Evolutionary conservation across 2,113 vertebrate genomes (phyloP).

Genomic region (Micromys minutus): DNA sequence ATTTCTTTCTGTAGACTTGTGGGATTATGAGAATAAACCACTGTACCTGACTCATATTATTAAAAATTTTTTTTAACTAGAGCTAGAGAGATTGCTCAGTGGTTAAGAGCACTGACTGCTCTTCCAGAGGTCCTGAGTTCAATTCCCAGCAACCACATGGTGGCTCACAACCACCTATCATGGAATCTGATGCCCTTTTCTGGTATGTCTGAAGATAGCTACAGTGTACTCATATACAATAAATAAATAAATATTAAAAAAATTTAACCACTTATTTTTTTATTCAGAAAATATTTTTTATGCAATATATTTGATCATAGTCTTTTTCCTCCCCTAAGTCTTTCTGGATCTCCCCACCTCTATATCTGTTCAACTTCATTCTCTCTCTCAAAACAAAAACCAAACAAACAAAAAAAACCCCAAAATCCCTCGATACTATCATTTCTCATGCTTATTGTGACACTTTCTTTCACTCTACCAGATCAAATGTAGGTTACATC

Average conservation of each 20-base stretch:
- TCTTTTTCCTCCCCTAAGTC: background rate
- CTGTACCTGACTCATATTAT: background rate
- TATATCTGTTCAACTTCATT: no score
- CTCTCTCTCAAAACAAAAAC: background rate
- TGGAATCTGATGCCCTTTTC: no score
- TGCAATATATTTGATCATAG: background rate
- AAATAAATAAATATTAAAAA: no score
- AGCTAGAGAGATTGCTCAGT: no score
- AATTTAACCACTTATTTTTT: background rate
- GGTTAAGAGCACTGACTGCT: no score
- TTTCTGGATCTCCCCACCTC: background rate
- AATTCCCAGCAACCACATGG: no score
- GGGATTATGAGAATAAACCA: background rate
- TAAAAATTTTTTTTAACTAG: no score
- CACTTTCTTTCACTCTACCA: background rate
- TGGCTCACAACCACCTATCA: no score
- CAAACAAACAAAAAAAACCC: background rate
- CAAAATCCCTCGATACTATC: background rate
- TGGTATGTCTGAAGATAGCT: no score
- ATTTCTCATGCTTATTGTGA: background rate
- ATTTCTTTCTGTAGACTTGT: background rate
- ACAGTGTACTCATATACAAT: no score
- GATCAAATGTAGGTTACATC: background rate
- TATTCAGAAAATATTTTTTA: background rate
- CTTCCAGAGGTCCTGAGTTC: no score